A percentile compares a stretch with the other conserved stretches of the same genome.
Evolutionary conservation across 2,888 invertebrate genomes (phyloP).

Genomic region (Drosophila merina): DNA sequence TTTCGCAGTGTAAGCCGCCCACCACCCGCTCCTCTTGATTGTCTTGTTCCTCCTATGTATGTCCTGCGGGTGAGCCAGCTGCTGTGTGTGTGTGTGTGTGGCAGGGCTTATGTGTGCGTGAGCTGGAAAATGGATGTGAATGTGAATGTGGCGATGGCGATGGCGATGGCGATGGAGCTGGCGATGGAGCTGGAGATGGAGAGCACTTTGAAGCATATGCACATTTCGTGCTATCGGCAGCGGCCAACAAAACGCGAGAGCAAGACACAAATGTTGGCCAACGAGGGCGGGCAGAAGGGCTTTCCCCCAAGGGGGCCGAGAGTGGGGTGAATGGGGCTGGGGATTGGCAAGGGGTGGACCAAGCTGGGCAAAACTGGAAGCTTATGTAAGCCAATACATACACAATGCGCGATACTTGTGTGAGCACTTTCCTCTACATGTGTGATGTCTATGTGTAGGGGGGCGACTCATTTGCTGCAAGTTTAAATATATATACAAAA

Average conservation of each 20-base stretch:
- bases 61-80: conserved; percentile 57
- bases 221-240: conserved; percentile 78
- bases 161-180: conserved; percentile 3
- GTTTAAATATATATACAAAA: not conserved
- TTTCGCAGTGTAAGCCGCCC: conserved; percentile 8
- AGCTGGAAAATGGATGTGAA: conserved; percentile 41
- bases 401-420: conserved; percentile 66
- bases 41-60: conserved; percentile 62
- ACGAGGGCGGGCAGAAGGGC: not conserved
- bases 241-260: conserved; percentile 52
- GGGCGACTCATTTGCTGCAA: conserved; percentile 32
- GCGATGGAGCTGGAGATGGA: conserved; percentile 39
- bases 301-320: not conserved
- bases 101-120: conserved; percentile 46
- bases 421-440: conserved; percentile 23
- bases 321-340: conserved; percentile 23
- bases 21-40: conserved; percentile 33
- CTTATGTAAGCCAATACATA: conserved; percentile 79
- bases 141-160: not conserved
- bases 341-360: conserved; percentile 39
- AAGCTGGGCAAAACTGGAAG: conserved; percentile 65
- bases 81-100: conserved; percentile 15
- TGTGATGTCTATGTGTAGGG: conserved; percentile 27
- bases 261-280: conserved; percentile 46
- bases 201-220: conserved; percentile 77